Percentiles rank a stretch among this genome's conserved stretches.
Evolutionary conservation across 2,888 invertebrate species (phyloP).

Genomic region (Drosophila lutescens): DNA sequence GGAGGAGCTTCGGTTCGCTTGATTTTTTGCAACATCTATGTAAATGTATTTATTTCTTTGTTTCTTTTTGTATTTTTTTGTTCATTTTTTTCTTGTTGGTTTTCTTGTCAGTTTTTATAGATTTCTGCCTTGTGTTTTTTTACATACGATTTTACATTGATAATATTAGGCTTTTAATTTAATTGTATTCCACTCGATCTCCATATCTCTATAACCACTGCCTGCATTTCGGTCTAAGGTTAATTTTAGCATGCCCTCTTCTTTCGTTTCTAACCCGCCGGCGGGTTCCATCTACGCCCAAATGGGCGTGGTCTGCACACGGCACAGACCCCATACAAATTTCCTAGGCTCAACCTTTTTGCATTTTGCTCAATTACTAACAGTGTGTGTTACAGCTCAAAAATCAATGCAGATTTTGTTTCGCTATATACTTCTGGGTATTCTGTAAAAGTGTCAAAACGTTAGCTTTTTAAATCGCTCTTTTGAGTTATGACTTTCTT

Average conservation of each 20-base stretch:
- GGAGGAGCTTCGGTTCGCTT: conserved; percentile 23
- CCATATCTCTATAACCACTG: conserved; percentile 1
- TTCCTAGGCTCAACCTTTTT: conserved; percentile 46
- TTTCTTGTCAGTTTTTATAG: conserved; percentile 45
- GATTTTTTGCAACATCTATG: conserved; percentile 74
- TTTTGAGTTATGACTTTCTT: conserved; percentile 1
- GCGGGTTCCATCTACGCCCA: conserved; percentile 66
- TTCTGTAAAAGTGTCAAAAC: conserved; percentile 13
- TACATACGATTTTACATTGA: conserved; percentile 77
- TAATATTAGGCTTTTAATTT: conserved; percentile 65
- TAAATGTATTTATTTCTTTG: conserved; percentile 73
- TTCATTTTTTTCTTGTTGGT: conserved; percentile 40
- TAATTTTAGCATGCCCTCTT: conserved; percentile 49
- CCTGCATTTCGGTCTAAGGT: conserved; percentile 30
- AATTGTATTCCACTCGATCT: conserved; percentile 49
- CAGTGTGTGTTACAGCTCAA: conserved; percentile 9
- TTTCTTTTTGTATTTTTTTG: conserved; percentile 40
- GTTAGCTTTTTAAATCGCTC: neutral
- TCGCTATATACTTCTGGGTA: neutral
- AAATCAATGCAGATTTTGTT: neutral
- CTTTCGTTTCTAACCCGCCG: conserved; percentile 68
- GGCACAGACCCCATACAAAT: conserved; percentile 45
- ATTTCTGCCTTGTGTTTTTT: conserved; percentile 52
- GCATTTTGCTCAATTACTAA: conserved; percentile 12
- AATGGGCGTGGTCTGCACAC: conserved; percentile 61